Percentiles rank a stretch among this genome's conserved stretches.
These are phyloP conservation scores for Pristionchus japonicus DNA, from an alignment of 2,888 invertebrate genomes.

Conservation along the genomic window DNA sequence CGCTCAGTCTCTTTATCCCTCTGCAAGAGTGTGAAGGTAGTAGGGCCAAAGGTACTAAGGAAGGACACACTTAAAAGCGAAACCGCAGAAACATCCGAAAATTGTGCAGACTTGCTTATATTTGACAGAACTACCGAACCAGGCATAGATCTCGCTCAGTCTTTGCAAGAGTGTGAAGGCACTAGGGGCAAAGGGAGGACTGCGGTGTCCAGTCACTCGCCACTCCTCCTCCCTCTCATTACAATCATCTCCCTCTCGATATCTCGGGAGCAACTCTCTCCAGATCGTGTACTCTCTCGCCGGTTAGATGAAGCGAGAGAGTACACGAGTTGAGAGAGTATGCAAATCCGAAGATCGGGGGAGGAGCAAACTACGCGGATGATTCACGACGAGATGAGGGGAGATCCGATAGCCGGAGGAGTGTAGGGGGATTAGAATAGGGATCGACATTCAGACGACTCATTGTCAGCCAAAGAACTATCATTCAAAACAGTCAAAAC, in stretches of 20 bases:
- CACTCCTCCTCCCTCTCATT: constrained; percentile 26
- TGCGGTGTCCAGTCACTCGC: background rate
- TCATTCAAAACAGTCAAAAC: too few species aligned
- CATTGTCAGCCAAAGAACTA: too few species aligned
- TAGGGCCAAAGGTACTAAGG: too few species aligned
- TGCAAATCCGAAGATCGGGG: background rate
- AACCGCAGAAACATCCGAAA: too few species aligned
- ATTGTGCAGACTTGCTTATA: too few species aligned
- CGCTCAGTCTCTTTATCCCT: background rate
- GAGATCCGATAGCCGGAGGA: background rate
- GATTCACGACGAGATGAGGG: background rate
- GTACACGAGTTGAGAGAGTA: background rate
- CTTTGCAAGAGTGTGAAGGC: background rate
- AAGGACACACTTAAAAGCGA: too few species aligned
- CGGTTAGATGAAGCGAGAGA: background rate
- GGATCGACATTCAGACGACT: too few species aligned
- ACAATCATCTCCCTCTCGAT: constrained; percentile 23
- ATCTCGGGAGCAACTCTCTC: background rate
- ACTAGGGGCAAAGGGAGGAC: background rate
- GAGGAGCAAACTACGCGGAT: background rate
- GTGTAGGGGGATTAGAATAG: background rate
- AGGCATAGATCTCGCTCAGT: too few species aligned
- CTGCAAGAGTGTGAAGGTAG: constrained; percentile 6
- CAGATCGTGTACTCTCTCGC: background rate
- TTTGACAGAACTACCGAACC: background rate